These are phyloP conservation scores for Paralichthys olivaceus DNA, from an alignment of 2,113 vertebrate species.

Conservation along the genomic window DNA sequence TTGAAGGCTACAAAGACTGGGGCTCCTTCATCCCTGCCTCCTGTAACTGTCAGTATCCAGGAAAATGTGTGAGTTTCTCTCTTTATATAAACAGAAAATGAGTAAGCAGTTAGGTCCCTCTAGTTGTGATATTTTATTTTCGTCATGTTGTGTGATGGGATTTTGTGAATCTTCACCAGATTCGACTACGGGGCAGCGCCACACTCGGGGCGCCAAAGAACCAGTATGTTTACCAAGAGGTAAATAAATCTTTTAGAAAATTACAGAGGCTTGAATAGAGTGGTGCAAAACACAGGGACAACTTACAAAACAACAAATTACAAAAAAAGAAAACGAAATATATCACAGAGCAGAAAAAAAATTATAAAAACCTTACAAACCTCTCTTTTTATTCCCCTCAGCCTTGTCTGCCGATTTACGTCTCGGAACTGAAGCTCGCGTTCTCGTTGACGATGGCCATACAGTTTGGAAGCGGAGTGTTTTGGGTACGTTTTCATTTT, in stretches of 20 bases:
- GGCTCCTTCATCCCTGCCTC: slow-evolving; percentile 73
- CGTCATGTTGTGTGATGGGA: neutral
- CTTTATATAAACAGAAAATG: neutral
- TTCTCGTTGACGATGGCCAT: slow-evolving; percentile 74
- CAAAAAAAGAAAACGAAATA: no score
- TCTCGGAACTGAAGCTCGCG: slow-evolving; percentile 71
- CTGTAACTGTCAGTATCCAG: slow-evolving; percentile 77
- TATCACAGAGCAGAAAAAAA: no score
- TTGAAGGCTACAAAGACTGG: slow-evolving; percentile 80
- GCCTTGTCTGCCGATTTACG: slow-evolving; percentile 74
- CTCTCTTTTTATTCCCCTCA: slow-evolving; percentile 17
- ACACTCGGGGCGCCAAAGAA: slow-evolving; percentile 79
- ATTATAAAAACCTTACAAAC: no score
- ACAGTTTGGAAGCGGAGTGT: slow-evolving; percentile 76
- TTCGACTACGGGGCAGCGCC: slow-evolving; percentile 72
- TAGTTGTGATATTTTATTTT: neutral
- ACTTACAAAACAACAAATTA: no score
- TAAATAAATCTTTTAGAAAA: slow-evolving; percentile 23
- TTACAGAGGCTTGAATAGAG: neutral
- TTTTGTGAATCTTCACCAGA: slow-evolving; percentile 38
- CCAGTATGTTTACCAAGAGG: slow-evolving; percentile 77
- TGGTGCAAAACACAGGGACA: no score
- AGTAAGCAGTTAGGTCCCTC: neutral
- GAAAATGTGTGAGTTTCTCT: slow-evolving; percentile 71
- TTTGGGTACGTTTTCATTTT: slow-evolving; percentile 64